Evolutionary conservation across 2,888 invertebrate species (phyloP).

Genomic region (Hypomecis punctinalis): DNA sequence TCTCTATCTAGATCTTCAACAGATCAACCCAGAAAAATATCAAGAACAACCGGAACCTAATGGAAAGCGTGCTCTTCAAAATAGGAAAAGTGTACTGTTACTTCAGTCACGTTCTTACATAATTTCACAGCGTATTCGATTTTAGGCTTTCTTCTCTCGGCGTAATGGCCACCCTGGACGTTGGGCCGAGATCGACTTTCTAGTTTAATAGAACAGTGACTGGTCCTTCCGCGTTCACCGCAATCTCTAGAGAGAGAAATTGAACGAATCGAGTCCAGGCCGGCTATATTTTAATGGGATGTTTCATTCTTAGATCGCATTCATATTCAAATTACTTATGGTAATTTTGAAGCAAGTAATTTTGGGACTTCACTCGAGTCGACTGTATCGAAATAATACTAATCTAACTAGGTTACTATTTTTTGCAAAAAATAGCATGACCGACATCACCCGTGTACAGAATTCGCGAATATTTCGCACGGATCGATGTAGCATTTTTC

Average conservation of each 20-base stretch:
- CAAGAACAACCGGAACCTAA: not conserved
- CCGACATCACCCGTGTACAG: too few species aligned
- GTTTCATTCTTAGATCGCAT: conserved; percentile 29
- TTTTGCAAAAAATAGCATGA: too few species aligned
- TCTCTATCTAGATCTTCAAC: too few species aligned
- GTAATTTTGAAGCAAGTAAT: too few species aligned
- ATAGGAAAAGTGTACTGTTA: conserved; percentile 16
- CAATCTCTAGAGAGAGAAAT: conserved; percentile 46
- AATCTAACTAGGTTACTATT: too few species aligned
- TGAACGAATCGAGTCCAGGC: conserved; percentile 42
- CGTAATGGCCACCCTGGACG: conserved; percentile 35
- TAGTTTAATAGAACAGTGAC: conserved; percentile 44
- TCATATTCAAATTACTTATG: conserved; percentile 1
- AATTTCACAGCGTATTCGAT: conserved; percentile 21
- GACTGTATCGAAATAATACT: too few species aligned
- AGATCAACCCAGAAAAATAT: not conserved
- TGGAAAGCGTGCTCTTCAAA: not conserved
- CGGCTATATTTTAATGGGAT: conserved; percentile 41
- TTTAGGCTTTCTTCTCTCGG: conserved; percentile 20
- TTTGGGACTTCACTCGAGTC: too few species aligned
- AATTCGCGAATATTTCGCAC: too few species aligned
- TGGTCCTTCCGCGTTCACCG: conserved; percentile 43
- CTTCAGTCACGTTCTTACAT: conserved; percentile 21
- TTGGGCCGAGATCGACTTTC: conserved; percentile 46
- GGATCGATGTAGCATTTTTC: too few species aligned